Conservation (phyloP, 2,888 invertebrate species). For the Cremastobaeus sp. region DNA sequence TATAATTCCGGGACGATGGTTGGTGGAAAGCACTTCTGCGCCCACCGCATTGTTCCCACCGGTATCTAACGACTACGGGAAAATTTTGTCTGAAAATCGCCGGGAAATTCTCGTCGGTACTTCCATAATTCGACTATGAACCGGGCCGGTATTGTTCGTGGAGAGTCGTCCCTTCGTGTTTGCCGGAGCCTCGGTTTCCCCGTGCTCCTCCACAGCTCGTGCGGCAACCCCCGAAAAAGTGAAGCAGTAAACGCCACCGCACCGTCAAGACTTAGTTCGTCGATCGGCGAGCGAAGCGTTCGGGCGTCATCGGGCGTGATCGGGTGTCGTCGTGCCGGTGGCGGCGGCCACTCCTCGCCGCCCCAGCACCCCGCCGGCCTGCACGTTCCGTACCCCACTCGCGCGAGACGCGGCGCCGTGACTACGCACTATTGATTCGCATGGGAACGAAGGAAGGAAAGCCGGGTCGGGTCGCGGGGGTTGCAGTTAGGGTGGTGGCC, state of each 20-base stretch:
- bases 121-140: slow-evolving; percentile 15
- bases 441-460: slow-evolving; percentile 64
- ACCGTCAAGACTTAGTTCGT: slow-evolving; percentile 67
- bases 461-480: slow-evolving; percentile 63
- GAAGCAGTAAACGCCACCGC: slow-evolving; percentile 45
- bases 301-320: slow-evolving; percentile 69
- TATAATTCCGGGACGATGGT: too few species aligned
- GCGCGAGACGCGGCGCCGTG: slow-evolving; percentile 68
- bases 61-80: background rate
- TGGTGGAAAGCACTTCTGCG: too few species aligned
- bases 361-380: slow-evolving; percentile 36
- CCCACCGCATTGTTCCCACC: too few species aligned
- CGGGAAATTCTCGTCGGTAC: slow-evolving; percentile 9
- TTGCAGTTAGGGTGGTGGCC: slow-evolving; percentile 63
- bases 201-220: background rate
- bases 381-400: slow-evolving; percentile 34
- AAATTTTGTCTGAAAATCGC: background rate
- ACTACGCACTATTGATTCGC: slow-evolving; percentile 78
- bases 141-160: slow-evolving; percentile 18
- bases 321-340: slow-evolving; percentile 64
- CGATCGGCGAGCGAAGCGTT: slow-evolving; percentile 67
- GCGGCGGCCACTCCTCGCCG: slow-evolving; percentile 62
- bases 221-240: slow-evolving; percentile 21
- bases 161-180: slow-evolving; percentile 23
- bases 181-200: slow-evolving; percentile 6